Base-by-base conservation (phyloP, 2,797 vertebrate genomes). In the Malacoraja senta region DNA sequence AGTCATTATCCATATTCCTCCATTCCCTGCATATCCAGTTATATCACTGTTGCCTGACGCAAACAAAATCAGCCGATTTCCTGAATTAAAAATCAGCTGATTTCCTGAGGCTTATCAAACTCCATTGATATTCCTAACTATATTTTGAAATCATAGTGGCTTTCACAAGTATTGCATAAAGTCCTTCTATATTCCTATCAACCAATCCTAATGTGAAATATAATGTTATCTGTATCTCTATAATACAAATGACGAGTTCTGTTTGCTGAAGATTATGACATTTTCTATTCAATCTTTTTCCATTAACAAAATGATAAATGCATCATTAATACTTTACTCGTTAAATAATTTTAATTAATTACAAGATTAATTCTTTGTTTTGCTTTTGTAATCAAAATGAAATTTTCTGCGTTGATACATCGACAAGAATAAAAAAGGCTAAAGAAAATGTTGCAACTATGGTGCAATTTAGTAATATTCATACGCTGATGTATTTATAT, bases 301-400 rank as follows among this genome's bases (percentile, higher is more conserved):
- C 61, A 32, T 88, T 65, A 88, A 88, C n/a, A 13, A 63, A 86
- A 83, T 83, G 44, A 83, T 83, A 83, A 32, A 17, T 63, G 61
- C 4, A 61, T 29, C 26, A 61, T 61, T 63, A 15, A 86, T 86
- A 58, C n/a, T 61, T 86, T 86, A 15, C 58, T 86, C 61, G 7
- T 17, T 63, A 86, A 86, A 26, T 26, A 86, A 65, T 86, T 32
- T 29, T 21, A 61, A 61, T 84, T 24, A 61, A 61, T 58, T 32
- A 29, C 19, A 63, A 15, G 29, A 84, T 84, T 84, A 61, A 58
- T 84, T 61, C 26, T 63, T 86, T 65, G 29, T 3, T 65, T 86
- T 32, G 63, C 6, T 65, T 86, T 65, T 32, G 26, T 29, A 86
- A 86, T 63, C 13, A 65, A 63, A 65, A 65, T 29, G 26, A 63